Conservation (phyloP, 1,140 invertebrate genomes). For the Solenopsis invicta region DNA sequence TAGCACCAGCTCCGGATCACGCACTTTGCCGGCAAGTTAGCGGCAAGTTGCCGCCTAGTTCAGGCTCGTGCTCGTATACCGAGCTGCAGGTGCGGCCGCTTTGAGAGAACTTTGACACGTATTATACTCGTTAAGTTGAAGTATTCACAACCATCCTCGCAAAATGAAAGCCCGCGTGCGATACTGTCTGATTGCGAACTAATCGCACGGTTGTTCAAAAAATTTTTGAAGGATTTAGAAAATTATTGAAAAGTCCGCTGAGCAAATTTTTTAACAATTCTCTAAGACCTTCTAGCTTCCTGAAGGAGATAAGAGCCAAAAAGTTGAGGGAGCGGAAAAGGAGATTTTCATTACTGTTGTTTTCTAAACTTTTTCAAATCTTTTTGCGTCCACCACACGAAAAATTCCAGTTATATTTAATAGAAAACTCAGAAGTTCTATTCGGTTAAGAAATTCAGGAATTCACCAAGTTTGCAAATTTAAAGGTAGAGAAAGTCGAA, state of each 20-base stretch:
- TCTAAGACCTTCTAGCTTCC: not conserved
- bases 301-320: not conserved
- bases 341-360: not conserved
- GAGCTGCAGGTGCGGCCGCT: slow-evolving; percentile 70
- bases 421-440: not conserved
- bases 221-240: not conserved
- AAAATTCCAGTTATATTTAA: not conserved
- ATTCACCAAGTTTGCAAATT: slow-evolving; percentile 8
- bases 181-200: slow-evolving; percentile 67
- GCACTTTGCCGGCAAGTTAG: slow-evolving; percentile 76
- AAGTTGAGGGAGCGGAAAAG: not conserved
- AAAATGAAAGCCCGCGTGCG: slow-evolving; percentile 9
- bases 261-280: not conserved
- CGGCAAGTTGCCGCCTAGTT: slow-evolving; percentile 73
- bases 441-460: not conserved
- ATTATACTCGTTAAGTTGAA: slow-evolving; percentile 81
- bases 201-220: slow-evolving; percentile 38
- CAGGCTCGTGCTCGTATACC: slow-evolving; percentile 60
- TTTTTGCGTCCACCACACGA: not conserved
- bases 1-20: slow-evolving; percentile 71
- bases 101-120: slow-evolving; percentile 79
- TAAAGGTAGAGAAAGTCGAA: not conserved
- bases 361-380: not conserved
- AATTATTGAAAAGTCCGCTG: not conserved
- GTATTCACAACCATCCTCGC: slow-evolving; percentile 39